Evolutionary conservation across 2,113 vertebrate genomes (phyloP).

Genomic region (Macrotis lagotis): DNA sequence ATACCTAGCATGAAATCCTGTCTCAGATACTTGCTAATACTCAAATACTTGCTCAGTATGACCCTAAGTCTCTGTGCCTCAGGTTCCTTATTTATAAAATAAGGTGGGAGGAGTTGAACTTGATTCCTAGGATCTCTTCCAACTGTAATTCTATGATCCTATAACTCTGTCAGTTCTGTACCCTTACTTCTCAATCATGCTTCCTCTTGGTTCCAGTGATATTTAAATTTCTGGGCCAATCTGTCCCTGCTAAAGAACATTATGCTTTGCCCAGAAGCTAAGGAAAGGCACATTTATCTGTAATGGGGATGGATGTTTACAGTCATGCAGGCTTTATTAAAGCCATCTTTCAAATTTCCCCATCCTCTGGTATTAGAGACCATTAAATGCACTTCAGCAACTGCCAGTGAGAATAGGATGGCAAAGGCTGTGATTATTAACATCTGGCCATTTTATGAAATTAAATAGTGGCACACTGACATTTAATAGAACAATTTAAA

Average conservation of each 20-base stretch:
- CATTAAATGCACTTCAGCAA: constrained; percentile 13
- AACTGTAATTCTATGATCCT: too few species aligned
- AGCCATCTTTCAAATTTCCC: constrained; percentile 59
- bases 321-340: constrained; percentile 62
- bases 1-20: too few species aligned
- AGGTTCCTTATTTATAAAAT: too few species aligned
- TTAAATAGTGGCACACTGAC: background rate
- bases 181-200: too few species aligned
- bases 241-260: constrained; percentile 65
- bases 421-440: constrained; percentile 24
- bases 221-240: constrained; percentile 57
- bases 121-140: too few species aligned
- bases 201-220: constrained; percentile 37
- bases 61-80: too few species aligned
- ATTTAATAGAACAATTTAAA: constrained; percentile 50
- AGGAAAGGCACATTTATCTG: constrained; percentile 62
- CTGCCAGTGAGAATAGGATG: background rate
- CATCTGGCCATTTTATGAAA: constrained; percentile 21
- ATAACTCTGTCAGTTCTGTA: too few species aligned
- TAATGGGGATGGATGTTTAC: constrained; percentile 61
- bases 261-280: constrained; percentile 44
- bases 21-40: too few species aligned
- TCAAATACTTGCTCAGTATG: too few species aligned
- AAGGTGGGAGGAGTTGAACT: too few species aligned
- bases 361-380: constrained; percentile 31